Percentiles rank a stretch among this genome's conserved stretches.
Conservation (phyloP, 2,113 vertebrate genomes). For the Osmerus eperlanus region DNA sequence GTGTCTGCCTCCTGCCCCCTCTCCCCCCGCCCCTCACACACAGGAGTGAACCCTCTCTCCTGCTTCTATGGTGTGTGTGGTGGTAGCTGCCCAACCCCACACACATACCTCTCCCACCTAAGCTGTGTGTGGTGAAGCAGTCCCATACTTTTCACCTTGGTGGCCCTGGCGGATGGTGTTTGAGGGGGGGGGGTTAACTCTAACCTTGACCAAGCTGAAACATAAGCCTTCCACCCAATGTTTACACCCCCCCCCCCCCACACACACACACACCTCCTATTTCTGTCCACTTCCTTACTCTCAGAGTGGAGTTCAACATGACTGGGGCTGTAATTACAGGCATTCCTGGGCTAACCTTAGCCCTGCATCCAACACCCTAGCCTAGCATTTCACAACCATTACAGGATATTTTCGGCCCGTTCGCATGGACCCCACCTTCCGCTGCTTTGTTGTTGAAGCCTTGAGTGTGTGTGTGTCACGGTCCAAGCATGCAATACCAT, state of each 20-base stretch:
- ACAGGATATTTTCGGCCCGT: slow-evolving; percentile 57
- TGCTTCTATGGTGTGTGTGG: too few species aligned
- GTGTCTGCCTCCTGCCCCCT: too few species aligned
- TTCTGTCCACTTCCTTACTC: slow-evolving; percentile 29
- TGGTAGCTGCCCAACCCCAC: too few species aligned
- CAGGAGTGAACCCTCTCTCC: too few species aligned
- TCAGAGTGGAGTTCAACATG: slow-evolving; percentile 27
- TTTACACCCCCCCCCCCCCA: slow-evolving; percentile 33
- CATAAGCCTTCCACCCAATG: slow-evolving; percentile 22
- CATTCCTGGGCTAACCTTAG: slow-evolving; percentile 71
- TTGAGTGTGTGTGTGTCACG: slow-evolving; percentile 6
- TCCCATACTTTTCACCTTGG: slow-evolving; percentile 8
- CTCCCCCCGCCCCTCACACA: too few species aligned
- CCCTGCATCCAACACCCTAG: slow-evolving; percentile 49
- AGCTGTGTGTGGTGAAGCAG: too few species aligned
- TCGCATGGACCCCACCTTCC: slow-evolving; percentile 35
- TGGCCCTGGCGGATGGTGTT: not conserved
- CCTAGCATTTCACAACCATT: slow-evolving; percentile 56
- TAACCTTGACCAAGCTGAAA: slow-evolving; percentile 21
- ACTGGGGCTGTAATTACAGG: slow-evolving; percentile 65
- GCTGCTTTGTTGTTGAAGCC: slow-evolving; percentile 19
- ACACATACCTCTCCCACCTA: too few species aligned
- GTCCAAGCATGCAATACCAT: too few species aligned
- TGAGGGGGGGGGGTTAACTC: slow-evolving; percentile 15
- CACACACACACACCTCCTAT: not conserved